Base-by-base conservation (phyloP, 2,113 vertebrate species). In the Lepus americanus region DNA sequence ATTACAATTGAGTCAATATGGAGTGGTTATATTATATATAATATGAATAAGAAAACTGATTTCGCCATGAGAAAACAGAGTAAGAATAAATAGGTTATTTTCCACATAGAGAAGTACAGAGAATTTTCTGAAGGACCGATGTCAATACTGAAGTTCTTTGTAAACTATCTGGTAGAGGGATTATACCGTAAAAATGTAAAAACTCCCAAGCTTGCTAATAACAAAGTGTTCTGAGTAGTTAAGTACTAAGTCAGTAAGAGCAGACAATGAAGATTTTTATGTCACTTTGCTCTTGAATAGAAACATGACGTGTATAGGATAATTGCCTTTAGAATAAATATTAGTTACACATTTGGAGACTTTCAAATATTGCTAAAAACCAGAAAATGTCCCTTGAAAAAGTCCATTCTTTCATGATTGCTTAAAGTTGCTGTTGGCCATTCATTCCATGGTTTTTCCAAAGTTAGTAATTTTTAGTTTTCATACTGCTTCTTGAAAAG, bases 311-410 rank as follows among this genome's bases (percentile, higher is more conserved):
- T 69, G 13, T 74, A 17, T 17, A 86, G 39, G 44, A 72, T 72
- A 86, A 49, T 82, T 69, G 66, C 69, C 85, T 94, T 90, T 25
- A 88, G 53, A 87, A 36, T 73, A 80, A 87, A 87, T 87, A 81
- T 25, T 61, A 80, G 53, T 10, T 51, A 33, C 23, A 79, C n/a
- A 79, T 55, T 79, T 55, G 77, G 55, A 33, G 51, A 79, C 49
- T 79, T 51, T 13, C 31, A 79, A 55, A 29, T 79, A 55, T 59
- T 79, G 51, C 51, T 23, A 55, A 79, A 79, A 44, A 59, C 31
- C 17, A 55, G 10, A 20, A 33, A 79, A 59, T 44, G 31, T 59
- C 53, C 29, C 51, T 31, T 55, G 31, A 59, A 79, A 55, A 27
- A 22, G 19, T 59, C 20, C 19, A 73, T 61, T n/a, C 19, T 93